These are phyloP conservation scores for Clavelina lepadiformis DNA, from an alignment of 23 tunicate species.

Conservation along the genomic window DNA sequence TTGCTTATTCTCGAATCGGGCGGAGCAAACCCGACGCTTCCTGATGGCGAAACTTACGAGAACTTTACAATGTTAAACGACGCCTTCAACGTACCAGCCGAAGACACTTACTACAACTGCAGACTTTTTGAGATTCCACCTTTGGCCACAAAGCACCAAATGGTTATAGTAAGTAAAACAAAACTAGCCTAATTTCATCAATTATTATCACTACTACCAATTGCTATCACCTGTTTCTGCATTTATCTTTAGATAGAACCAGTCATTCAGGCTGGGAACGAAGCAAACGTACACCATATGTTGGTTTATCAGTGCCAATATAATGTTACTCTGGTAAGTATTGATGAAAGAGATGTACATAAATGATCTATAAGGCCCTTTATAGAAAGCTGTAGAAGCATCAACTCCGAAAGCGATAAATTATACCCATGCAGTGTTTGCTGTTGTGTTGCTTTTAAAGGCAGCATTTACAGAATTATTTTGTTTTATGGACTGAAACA, in stretches of 20 bases:
- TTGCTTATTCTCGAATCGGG: neutral
- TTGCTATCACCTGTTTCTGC: no score
- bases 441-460: no score
- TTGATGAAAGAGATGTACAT: no score
- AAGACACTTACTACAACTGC: constrained; percentile 21
- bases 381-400: no score
- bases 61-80: neutral
- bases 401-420: no score
- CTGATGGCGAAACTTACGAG: neutral
- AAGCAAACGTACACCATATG: constrained; percentile 22
- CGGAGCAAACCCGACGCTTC: neutral
- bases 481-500: no score
- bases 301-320: constrained; percentile 13
- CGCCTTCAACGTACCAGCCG: constrained; percentile 2
- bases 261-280: constrained; percentile 23
- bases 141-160: neutral
- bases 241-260: constrained; percentile 29
- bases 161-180: neutral
- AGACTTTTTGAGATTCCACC: constrained; percentile 4
- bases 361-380: no score
- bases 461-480: no score
- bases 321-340: neutral
- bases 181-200: no score
- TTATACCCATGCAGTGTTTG: no score
- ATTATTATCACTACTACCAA: no score